phyloP scores from a whole-genome alignment of 2,113 vertebrate genomes.

The Lipotes vexillifer region DNA sequence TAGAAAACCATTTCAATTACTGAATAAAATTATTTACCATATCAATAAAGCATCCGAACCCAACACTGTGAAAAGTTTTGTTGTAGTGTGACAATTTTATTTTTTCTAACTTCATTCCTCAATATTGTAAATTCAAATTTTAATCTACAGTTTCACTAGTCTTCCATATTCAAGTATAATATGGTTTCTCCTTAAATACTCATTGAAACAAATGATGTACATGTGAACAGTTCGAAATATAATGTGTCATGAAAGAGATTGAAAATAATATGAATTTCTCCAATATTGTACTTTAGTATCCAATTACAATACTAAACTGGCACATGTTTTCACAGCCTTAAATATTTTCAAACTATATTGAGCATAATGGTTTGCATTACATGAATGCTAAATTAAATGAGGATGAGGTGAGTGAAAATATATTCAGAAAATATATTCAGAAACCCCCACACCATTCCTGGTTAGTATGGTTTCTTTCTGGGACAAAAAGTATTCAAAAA shows the following conservation, averaged over 20 bases:
- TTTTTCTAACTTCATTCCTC: background rate
- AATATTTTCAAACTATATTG: background rate
- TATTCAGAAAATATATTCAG: slow-evolving; percentile 21
- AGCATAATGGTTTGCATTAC: background rate
- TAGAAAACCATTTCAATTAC: background rate
- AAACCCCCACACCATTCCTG: background rate
- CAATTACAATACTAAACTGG: slow-evolving; percentile 1
- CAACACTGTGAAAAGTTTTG: background rate
- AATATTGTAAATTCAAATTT: background rate
- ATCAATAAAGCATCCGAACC: background rate
- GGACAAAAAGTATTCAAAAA: background rate
- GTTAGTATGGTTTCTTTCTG: background rate
- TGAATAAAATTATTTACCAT: background rate
- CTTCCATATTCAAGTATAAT: slow-evolving; percentile 25
- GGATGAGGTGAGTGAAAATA: background rate
- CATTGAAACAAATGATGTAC: slow-evolving; percentile 24
- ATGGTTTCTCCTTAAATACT: slow-evolving; percentile 7
- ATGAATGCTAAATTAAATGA: slow-evolving; percentile 25
- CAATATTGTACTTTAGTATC: background rate
- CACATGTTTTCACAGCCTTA: background rate
- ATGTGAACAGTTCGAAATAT: slow-evolving; percentile 25
- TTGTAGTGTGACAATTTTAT: background rate
- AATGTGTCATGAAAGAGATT: background rate
- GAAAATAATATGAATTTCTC: slow-evolving; percentile 1
- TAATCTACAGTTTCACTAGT: slow-evolving; percentile 18